These are phyloP conservation scores for Brienomyrus brachyistius DNA, from an alignment of 2,113 vertebrate species.

Conservation along the genomic window DNA sequence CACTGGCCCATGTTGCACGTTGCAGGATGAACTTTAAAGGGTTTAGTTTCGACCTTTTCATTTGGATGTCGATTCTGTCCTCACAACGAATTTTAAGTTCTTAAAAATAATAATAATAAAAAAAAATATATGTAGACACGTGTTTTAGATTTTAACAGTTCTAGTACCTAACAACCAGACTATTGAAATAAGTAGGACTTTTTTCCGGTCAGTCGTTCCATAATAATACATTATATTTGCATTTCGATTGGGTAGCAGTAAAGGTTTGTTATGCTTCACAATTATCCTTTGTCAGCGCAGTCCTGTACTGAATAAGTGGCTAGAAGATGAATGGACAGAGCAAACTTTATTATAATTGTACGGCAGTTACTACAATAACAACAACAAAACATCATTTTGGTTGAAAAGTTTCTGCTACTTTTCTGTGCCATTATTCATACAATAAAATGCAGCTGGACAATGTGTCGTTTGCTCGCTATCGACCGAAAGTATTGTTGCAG, in stretches of 20 bases:
- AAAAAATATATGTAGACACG: not conserved
- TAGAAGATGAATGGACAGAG: not conserved
- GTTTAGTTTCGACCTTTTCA: not conserved
- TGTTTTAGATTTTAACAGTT: not conserved
- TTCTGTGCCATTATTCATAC: not conserved
- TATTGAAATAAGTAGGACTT: not conserved
- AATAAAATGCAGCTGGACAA: not conserved
- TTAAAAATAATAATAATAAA: not conserved
- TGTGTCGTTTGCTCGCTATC: not conserved
- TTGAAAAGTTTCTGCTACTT: not conserved
- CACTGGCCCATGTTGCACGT: not conserved
- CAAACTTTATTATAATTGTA: not conserved
- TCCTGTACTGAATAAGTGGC: not conserved
- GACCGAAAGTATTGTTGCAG: not conserved
- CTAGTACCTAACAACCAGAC: not conserved
- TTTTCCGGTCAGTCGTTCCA: not conserved
- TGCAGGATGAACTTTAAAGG: not conserved
- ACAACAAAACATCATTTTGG: not conserved
- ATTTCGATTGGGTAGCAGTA: not conserved
- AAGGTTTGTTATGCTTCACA: not conserved
- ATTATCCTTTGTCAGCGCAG: not conserved
- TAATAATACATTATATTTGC: not conserved
- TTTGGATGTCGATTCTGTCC: not conserved
- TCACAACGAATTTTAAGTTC: not conserved
- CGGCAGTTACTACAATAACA: not conserved